Evolutionary conservation across 2,113 vertebrate genomes (phyloP), one percentile per base, ranked within the genome.

Genomic region (Gorsachius goisagi): DNA sequence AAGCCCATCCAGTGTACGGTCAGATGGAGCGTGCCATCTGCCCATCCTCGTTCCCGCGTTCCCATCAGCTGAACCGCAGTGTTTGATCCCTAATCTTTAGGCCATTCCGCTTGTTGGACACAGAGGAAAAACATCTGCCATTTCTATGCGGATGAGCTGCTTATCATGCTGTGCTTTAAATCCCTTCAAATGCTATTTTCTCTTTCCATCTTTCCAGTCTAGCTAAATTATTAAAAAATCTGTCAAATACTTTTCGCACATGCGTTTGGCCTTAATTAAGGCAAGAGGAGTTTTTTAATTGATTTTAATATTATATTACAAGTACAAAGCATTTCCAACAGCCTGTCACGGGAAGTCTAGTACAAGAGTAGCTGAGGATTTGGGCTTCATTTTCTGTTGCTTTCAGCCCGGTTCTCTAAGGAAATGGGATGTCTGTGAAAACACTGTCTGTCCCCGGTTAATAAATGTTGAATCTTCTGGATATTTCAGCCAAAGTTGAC

Each of bases 211-310:
- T 50, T 73, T 53, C 49, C 60, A 45, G 56, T 71, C 56, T 22
- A 41, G 41, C 62, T 78, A 13, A 84, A 89, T 66, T 87, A 92
- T 83, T 89, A 89, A 89, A 87, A 75, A 84, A 92, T 41, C 85
- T 87, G 82, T 79, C 85, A 84, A 15, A 53, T 50, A 62, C 33
- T 50, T 92, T 92, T 89, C 27, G 1, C 33, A 62, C 68, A 21
- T 60, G 37, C 12, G 0, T 67, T 95, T 87, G 82, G 62, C 82
- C 50, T 87, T 94, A 89, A 94, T 87, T 92, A 95, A 92, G 32
- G 72, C 23, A 79, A 82, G n/a, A 78, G 26, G 21, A 64, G 47
- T 2, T 27, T 69, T 78, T 49, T 12, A 92, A 92, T 79, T 75
- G 56, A 87, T 94, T 83, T 92, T 75, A 79, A 60, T 86, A 62